phyloP scores from a whole-genome alignment of 2,888 invertebrate genomes.

The Bimastos eiseni region DNA sequence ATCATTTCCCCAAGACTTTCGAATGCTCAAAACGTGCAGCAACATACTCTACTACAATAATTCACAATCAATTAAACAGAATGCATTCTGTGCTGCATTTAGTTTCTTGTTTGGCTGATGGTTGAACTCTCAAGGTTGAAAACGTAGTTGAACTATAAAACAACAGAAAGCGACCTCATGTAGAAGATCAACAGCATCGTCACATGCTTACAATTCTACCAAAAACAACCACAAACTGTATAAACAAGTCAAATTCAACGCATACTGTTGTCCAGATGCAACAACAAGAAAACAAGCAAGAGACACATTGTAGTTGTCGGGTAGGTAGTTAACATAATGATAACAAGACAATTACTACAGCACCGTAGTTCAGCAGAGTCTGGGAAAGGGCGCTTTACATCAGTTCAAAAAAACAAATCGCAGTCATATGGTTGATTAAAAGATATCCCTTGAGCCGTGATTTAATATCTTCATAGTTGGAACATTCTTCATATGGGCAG shows the following conservation, averaged over 20 bases:
- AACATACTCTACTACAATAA: background rate
- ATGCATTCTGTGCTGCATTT: background rate
- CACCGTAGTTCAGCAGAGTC: too few relatives aligned
- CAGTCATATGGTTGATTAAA: too few relatives aligned
- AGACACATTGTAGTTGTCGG: background rate
- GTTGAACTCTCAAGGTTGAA: conserved; percentile 21
- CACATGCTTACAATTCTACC: background rate
- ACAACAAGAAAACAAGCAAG: background rate
- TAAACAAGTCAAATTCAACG: background rate
- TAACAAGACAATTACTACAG: too few relatives aligned
- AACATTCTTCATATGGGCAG: background rate
- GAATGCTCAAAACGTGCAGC: background rate
- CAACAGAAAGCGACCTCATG: background rate
- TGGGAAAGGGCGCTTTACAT: too few relatives aligned
- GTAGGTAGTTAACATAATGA: background rate
- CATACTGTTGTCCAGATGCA: background rate
- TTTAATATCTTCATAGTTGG: too few relatives aligned
- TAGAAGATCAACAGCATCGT: background rate
- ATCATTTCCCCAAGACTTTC: background rate
- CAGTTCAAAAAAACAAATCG: too few relatives aligned
- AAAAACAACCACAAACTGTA: background rate
- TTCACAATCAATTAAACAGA: background rate
- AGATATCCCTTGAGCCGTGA: too few relatives aligned
- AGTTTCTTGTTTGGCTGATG: background rate
- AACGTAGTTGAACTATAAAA: background rate